Percentiles rank a stretch among this genome's conserved stretches.
Evolutionary conservation across 2,797 vertebrate species (phyloP).

Genomic region (Alosa sapidissima): DNA sequence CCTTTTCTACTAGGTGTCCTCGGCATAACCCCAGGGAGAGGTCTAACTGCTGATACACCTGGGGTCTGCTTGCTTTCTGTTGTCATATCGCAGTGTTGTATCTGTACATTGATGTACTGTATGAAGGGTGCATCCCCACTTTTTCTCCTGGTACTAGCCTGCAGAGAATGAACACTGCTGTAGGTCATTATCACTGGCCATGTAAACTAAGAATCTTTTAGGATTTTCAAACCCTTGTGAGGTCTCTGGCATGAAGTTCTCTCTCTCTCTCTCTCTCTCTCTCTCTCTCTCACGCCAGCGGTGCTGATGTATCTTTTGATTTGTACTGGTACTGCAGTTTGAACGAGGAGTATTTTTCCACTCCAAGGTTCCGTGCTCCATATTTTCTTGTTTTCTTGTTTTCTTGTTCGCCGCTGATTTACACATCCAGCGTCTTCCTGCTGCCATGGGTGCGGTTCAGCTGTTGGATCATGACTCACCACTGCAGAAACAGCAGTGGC

Average conservation of each 20-base stretch:
- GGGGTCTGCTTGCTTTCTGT: not conserved
- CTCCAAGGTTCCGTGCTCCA: not conserved
- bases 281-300: not conserved
- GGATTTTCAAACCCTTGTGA: not conserved
- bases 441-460: slow-evolving; percentile 69
- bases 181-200: not conserved
- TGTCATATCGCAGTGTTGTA: not conserved
- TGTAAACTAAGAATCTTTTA: not conserved
- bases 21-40: not conserved
- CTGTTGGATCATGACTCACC: slow-evolving; percentile 77
- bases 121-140: not conserved
- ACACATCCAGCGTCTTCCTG: not conserved
- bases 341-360: not conserved
- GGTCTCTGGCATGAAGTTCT: not conserved
- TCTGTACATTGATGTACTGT: not conserved
- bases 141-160: not conserved
- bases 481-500: slow-evolving; percentile 70
- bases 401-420: not conserved
- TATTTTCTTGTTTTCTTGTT: slow-evolving; percentile 1
- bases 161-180: not conserved
- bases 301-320: not conserved
- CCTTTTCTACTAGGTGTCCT: not conserved
- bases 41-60: not conserved
- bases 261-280: not conserved
- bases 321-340: slow-evolving; percentile 7